Evolutionary conservation across 2,113 vertebrate genomes (phyloP).

Genomic region (Rattus rattus): DNA sequence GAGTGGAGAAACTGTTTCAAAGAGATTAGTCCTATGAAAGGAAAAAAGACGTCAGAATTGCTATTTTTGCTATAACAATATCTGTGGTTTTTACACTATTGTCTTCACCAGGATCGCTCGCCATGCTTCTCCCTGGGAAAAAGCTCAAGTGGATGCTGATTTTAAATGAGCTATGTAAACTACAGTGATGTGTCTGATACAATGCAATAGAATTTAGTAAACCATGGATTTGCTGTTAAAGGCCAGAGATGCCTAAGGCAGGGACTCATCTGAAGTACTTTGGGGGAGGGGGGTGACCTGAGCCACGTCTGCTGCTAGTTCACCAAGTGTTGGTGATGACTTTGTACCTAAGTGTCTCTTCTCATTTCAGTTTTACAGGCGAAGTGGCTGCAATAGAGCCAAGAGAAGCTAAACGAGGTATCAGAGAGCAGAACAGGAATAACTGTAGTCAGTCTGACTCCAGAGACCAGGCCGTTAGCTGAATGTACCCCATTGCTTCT

Average conservation of each 20-base stretch:
- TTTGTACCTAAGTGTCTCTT: background rate
- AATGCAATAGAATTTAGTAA: conserved; percentile 1
- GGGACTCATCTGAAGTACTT: background rate
- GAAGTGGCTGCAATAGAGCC: background rate
- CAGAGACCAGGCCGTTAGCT: background rate
- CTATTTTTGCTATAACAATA: background rate
- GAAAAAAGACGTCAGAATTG: conserved; percentile 37
- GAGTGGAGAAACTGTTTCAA: background rate
- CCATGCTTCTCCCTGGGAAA: background rate
- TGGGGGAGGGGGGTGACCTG: background rate
- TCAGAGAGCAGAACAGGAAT: background rate
- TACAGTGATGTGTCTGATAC: background rate
- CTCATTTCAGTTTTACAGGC: conserved; percentile 14
- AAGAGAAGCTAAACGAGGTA: conserved; percentile 3
- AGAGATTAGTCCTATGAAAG: background rate
- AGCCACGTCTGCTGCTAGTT: background rate
- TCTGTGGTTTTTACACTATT: conserved; percentile 31
- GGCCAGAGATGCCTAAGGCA: background rate
- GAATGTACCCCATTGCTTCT: background rate
- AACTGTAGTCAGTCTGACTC: background rate
- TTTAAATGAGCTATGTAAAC: conserved; percentile 39
- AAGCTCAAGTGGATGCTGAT: conserved; percentile 44
- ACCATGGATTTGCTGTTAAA: conserved; percentile 34
- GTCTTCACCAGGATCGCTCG: conserved; percentile 28
- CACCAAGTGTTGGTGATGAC: background rate